These are phyloP conservation scores for Platysteira castanea DNA, from an alignment of 2,113 vertebrate genomes.

Conservation along the genomic window DNA sequence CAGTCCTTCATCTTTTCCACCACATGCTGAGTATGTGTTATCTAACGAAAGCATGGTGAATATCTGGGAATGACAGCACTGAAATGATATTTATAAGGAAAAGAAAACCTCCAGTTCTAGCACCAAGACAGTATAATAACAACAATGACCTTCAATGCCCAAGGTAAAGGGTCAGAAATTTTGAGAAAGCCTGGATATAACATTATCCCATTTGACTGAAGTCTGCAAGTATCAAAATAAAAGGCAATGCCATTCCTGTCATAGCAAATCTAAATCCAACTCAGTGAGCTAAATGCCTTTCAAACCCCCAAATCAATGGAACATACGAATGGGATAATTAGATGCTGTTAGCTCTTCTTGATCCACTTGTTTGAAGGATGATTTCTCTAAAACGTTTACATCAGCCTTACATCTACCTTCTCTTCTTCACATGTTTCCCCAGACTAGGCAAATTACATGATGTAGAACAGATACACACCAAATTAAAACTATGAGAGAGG, in stretches of 20 bases:
- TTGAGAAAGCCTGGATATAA: not conserved
- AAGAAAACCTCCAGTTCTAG: not conserved
- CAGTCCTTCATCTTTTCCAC: not conserved
- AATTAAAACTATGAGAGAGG: not conserved
- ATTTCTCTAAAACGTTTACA: not conserved
- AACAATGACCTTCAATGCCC: not conserved
- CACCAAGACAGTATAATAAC: not conserved
- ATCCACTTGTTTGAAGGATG: not conserved
- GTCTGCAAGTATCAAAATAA: not conserved
- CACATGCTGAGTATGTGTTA: not conserved
- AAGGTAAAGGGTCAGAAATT: not conserved
- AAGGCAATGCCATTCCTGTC: not conserved
- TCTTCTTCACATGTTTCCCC: not conserved
- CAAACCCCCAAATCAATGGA: not conserved
- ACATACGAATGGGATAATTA: not conserved
- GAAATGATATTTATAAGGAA: not conserved
- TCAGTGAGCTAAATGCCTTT: conserved; percentile 17
- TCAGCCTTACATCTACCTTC: not conserved
- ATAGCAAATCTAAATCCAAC: conserved; percentile 16
- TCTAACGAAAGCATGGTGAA: not conserved
- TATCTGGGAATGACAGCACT: not conserved
- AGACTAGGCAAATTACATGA: not conserved
- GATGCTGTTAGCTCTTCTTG: conserved; percentile 6
- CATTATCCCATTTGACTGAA: not conserved
- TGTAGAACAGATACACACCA: not conserved